A percentile compares a stretch with the other conserved stretches of the same genome.
phyloP scores from a whole-genome alignment of 2,888 invertebrate genomes.

The Gastracanthus pulcherrimus region DNA sequence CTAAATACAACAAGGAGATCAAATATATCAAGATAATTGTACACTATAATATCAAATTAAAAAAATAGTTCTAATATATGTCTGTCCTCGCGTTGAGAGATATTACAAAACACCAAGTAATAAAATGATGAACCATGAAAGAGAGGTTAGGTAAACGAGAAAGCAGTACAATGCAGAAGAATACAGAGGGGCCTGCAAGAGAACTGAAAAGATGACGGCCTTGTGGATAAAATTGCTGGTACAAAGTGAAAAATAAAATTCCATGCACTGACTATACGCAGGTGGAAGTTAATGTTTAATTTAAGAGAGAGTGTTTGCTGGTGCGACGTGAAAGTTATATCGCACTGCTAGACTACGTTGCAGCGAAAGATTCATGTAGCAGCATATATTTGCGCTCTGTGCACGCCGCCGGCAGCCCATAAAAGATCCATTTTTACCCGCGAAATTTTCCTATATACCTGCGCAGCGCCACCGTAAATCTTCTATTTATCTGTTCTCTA shows the following conservation, averaged over 20 bases:
- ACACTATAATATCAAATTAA: no score
- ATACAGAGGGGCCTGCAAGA: slow-evolving; percentile 27
- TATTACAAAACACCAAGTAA: not conserved
- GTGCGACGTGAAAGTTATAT: slow-evolving; percentile 61
- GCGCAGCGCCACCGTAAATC: not conserved
- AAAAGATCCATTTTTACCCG: slow-evolving; percentile 28
- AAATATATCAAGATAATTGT: no score
- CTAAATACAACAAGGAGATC: no score
- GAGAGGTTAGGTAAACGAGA: not conserved
- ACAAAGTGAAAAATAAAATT: slow-evolving; percentile 71
- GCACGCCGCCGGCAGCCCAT: not conserved
- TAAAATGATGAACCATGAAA: no score
- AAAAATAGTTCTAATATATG: no score
- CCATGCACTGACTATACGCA: slow-evolving; percentile 49
- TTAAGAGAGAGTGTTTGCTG: slow-evolving; percentile 66
- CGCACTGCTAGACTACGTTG: not conserved
- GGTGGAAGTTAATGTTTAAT: slow-evolving; percentile 73
- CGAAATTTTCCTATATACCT: slow-evolving; percentile 4
- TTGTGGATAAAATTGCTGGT: slow-evolving; percentile 59
- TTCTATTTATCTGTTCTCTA: not conserved
- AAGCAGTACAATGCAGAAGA: not conserved
- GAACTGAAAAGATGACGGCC: not conserved
- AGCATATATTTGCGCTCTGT: not conserved
- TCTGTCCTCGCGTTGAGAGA: not conserved
- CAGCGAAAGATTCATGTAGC: slow-evolving; percentile 13